phyloP scores from a whole-genome alignment of 2,888 invertebrate genomes.

The Elysia crispata region DNA sequence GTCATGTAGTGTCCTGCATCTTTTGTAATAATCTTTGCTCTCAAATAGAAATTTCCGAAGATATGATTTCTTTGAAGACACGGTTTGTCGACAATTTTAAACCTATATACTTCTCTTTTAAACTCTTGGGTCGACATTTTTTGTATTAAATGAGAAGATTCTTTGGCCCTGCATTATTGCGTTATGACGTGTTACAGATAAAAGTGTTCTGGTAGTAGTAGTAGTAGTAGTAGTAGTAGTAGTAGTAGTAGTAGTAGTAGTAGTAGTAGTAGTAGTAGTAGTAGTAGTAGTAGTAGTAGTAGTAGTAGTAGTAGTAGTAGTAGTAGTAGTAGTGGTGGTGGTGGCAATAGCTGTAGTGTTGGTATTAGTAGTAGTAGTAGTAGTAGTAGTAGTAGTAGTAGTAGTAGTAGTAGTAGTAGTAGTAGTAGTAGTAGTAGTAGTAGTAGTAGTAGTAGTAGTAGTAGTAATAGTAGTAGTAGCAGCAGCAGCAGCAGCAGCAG shows the following conservation, averaged over 20 bases:
- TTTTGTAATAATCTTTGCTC: no score
- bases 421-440: constrained; percentile 1
- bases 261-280: constrained; percentile 25
- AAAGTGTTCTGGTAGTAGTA: no score
- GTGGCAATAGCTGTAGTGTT: not conserved
- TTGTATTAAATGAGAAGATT: no score
- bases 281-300: constrained; percentile 27
- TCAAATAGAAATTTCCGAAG: no score
- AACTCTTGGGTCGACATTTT: no score
- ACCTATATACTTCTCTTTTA: no score
- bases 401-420: constrained; percentile 2
- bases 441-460: constrained; percentile 23
- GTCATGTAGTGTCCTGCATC: no score
- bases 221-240: constrained; percentile 20
- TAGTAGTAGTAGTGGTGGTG: not conserved
- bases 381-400: constrained; percentile 17
- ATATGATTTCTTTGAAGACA: no score
- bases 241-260: constrained; percentile 18
- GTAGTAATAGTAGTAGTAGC: constrained; percentile 15
- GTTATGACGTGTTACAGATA: no score
- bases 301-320: constrained; percentile 1
- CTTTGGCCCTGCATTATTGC: no score
- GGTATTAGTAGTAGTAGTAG: constrained; percentile 6
- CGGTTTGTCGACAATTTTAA: no score
- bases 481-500: not conserved